phyloP scores from a whole-genome alignment of 2,113 vertebrate species.

The Mobula birostris region DNA sequence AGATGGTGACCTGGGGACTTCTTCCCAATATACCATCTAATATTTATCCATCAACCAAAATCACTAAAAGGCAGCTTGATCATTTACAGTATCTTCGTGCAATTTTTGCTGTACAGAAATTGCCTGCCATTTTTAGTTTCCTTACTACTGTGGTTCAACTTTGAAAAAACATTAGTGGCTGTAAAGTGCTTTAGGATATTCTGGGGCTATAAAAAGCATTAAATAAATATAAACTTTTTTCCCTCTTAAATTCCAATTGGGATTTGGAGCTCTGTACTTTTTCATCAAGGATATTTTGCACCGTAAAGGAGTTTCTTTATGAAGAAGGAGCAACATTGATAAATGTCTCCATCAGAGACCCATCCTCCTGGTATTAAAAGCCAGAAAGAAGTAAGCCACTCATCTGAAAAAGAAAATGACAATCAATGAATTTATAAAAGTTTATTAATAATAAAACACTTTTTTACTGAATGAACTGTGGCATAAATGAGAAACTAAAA shows the following conservation, averaged over 20 bases:
- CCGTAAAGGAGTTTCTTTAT: neutral
- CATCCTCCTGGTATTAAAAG: neutral
- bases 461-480: neutral
- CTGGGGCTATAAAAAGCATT: neutral
- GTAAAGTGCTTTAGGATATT: neutral
- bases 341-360: no score
- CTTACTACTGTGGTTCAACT: neutral
- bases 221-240: neutral
- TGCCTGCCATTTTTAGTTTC: neutral
- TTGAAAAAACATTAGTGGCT: neutral
- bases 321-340: neutral
- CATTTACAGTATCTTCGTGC: neutral
- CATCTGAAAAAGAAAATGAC: no score
- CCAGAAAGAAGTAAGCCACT: neutral
- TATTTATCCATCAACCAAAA: neutral
- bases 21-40: neutral
- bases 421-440: no score
- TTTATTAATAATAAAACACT: neutral
- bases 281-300: neutral
- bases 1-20: neutral
- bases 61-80: neutral
- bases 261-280: neutral
- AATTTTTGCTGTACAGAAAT: neutral
- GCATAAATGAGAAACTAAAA: neutral
- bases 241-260: neutral